Evolutionary conservation across 2,797 vertebrate species (phyloP), one percentile per base, ranked within the genome.

Genomic region (Neomorphus geoffroyi): DNA sequence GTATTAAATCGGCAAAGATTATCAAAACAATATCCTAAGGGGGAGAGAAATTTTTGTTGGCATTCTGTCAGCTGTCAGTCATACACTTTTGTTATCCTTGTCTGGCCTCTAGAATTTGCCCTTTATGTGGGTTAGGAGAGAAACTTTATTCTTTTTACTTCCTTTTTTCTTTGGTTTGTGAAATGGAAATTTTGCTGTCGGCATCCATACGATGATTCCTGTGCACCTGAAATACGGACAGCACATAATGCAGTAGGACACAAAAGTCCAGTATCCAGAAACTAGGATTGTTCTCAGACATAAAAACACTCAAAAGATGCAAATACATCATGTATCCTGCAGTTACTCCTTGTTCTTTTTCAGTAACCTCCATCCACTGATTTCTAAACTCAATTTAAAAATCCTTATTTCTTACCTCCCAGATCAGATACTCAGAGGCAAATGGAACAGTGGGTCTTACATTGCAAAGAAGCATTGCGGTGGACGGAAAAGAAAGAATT

Each of bases 21-120:
- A 96, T 87, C 92, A 96, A 96, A 96, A 96, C 70, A 96, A 97
- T 92, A 95, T 86, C 96, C 96, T 88, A 57, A 91, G 94, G 96
- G 84, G 19, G 53, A 84, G 67, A 94, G 50, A 93, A 92, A 93
- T 80, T 97, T 95, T 94, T 69, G 54, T 37, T 91, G 80, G 65
- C 48, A 71, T 90, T 83, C 71, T 96, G 94, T 95, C 96, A 96
- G 75, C 65, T 97, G 91, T 91, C 97, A 95, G n/a, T 97, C 90
- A 96, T 23, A 41, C 11, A 82, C 23, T 91, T 94, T 45, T 83
- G 90, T 90, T 97, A 96, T 96, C 95, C 92, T 93, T 96, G 85
- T 50, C 88, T 95, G 64, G 78, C 94, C 85, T 96, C 66, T 86
- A 82, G 30, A 88, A 60, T 97, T 97, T 96, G 95, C 51, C 95